Evolutionary conservation across 2,113 vertebrate genomes (phyloP).

Genomic region (Odontesthes bonariensis): DNA sequence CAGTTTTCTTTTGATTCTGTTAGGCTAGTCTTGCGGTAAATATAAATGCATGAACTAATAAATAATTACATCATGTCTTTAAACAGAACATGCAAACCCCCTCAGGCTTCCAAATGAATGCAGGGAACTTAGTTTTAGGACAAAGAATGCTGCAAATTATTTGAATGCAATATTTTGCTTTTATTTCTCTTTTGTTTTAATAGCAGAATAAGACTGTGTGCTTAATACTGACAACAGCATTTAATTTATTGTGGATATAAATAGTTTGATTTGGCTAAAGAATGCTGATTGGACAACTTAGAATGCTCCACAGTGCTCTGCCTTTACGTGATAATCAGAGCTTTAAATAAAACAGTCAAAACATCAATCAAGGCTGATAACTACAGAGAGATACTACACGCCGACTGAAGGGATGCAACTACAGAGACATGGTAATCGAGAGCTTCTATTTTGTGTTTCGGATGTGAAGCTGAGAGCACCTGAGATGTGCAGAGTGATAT

Average conservation of each 20-base stretch:
- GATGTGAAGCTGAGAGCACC: constrained; percentile 38
- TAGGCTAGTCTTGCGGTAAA: constrained; percentile 33
- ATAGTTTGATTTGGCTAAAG: constrained; percentile 47
- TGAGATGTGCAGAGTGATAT: constrained; percentile 45
- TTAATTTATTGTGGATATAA: constrained; percentile 45
- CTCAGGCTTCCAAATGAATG: constrained; percentile 10
- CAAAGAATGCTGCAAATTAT: not conserved
- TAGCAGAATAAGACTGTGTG: not conserved
- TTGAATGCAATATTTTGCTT: constrained; percentile 2
- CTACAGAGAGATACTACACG: not conserved
- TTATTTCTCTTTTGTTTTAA: constrained; percentile 25
- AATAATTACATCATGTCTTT: constrained; percentile 34
- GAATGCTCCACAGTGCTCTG: constrained; percentile 2
- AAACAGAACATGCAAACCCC: constrained; percentile 40
- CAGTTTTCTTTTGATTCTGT: constrained; percentile 24
- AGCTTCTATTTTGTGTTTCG: constrained; percentile 11
- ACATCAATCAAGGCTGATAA: constrained; percentile 4
- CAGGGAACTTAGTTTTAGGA: not conserved
- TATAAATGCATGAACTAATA: constrained; percentile 23
- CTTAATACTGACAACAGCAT: constrained; percentile 26
- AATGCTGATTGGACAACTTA: constrained; percentile 48
- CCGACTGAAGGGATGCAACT: constrained; percentile 20
- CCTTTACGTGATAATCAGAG: constrained; percentile 52
- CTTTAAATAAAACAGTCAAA: constrained; percentile 57
- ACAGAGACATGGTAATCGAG: constrained; percentile 28